Evolutionary conservation across 2,113 vertebrate genomes (phyloP).

Genomic region (Eidolon helvum): DNA sequence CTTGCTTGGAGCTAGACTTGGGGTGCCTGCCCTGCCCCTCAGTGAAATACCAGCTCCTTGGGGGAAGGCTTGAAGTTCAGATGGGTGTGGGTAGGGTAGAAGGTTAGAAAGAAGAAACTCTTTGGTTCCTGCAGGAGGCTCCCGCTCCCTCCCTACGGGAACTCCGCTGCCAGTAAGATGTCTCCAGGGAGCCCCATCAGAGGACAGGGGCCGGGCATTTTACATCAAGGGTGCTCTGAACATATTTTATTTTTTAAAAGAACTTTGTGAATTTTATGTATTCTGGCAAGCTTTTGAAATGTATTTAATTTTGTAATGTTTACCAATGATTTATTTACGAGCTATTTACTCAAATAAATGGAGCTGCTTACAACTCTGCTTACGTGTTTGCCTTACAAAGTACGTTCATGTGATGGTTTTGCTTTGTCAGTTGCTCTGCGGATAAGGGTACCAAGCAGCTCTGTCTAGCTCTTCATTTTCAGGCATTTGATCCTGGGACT

Average conservation of each 20-base stretch:
- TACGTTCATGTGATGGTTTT: fast-evolving
- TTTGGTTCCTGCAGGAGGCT: slow-evolving; percentile 29
- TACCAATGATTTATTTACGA: slow-evolving; percentile 87
- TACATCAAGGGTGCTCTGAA: slow-evolving; percentile 90
- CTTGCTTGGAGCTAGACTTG: background rate
- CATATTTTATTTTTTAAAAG: slow-evolving; percentile 88
- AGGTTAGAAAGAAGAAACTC: background rate
- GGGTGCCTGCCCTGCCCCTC: background rate
- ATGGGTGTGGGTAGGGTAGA: background rate
- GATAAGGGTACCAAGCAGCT: background rate
- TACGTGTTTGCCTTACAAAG: slow-evolving; percentile 62
- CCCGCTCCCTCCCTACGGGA: slow-evolving; percentile 65
- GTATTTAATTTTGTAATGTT: slow-evolving; percentile 91
- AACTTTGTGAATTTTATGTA: slow-evolving; percentile 87
- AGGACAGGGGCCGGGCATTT: slow-evolving; percentile 82
- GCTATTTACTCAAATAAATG: slow-evolving; percentile 90
- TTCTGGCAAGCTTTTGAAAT: slow-evolving; percentile 88
- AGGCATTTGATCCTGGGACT: background rate
- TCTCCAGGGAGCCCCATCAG: slow-evolving; percentile 76
- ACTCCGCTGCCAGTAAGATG: slow-evolving; percentile 17
- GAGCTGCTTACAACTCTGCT: slow-evolving; percentile 83
- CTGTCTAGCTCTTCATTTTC: background rate
- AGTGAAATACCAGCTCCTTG: slow-evolving; percentile 1
- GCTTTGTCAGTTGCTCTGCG: background rate
- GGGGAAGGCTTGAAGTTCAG: slow-evolving; percentile 26